A percentile compares a stretch with the other conserved stretches of the same genome.
phyloP scores from a whole-genome alignment of 1,140 invertebrate species.

The Melanaphis sacchari region DNA sequence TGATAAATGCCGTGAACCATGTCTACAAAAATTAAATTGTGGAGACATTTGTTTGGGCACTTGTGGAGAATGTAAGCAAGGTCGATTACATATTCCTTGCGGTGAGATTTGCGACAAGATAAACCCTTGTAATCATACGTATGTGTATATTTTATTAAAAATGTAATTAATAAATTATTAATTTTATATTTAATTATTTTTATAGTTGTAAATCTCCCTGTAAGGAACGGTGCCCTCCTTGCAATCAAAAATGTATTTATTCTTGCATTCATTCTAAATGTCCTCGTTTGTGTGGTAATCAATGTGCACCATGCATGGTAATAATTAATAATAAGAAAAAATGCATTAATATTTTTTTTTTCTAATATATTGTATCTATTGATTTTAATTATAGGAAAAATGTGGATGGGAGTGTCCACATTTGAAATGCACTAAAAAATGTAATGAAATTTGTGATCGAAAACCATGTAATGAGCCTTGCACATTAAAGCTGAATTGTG shows the following conservation, averaged over 20 bases:
- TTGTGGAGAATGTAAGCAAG: background rate
- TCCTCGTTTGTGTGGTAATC: conserved; percentile 68
- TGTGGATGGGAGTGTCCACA: conserved; percentile 67
- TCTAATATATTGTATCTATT: background rate
- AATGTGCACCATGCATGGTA: conserved; percentile 70
- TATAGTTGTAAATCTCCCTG: conserved; percentile 71
- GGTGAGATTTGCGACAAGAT: background rate
- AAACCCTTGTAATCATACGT: background rate
- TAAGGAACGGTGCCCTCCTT: conserved; percentile 70
- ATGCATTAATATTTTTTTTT: background rate
- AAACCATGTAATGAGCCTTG: conserved; percentile 68
- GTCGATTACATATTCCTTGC: background rate
- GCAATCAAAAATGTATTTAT: conserved; percentile 68
- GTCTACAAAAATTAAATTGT: background rate
- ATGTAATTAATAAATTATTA: background rate
- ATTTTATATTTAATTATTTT: conserved; percentile 59
- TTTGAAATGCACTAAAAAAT: conserved; percentile 67
- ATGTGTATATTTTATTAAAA: background rate
- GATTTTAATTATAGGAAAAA: conserved; percentile 62
- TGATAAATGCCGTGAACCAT: background rate
- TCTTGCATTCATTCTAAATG: conserved; percentile 70
- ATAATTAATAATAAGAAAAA: background rate
- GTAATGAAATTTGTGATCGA: conserved; percentile 67
- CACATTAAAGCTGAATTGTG: conserved; percentile 65
- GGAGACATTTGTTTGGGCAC: background rate